Evolutionary conservation across 2,113 vertebrate species (phyloP).

Genomic region (Varanus salvator): DNA sequence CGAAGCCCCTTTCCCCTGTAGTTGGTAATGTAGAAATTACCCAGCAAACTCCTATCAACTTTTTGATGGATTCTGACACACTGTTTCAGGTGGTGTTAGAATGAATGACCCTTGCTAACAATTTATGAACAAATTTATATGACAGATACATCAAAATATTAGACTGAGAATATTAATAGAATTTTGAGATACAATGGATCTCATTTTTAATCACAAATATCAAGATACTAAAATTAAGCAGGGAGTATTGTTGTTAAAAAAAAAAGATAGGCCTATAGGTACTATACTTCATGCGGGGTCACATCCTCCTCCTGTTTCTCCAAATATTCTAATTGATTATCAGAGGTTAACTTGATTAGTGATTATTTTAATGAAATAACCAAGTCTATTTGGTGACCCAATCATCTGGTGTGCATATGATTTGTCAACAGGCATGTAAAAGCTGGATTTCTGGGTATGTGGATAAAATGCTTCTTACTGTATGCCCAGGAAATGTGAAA

Average conservation of each 20-base stretch:
- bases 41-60: neutral
- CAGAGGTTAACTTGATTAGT: neutral
- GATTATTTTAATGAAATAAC: neutral
- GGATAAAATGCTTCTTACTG: neutral
- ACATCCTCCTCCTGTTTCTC: neutral
- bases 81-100: neutral
- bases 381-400: neutral
- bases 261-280: neutral
- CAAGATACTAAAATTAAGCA: neutral
- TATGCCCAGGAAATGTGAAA: neutral
- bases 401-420: too few relatives aligned
- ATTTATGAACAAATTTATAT: neutral
- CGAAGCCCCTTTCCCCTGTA: neutral
- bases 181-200: neutral
- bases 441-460: neutral
- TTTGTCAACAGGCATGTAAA: neutral
- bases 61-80: neutral
- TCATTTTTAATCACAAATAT: neutral
- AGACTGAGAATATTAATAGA: neutral
- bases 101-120: neutral
- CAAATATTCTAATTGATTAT: neutral
- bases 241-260: neutral
- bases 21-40: neutral
- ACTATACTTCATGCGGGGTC: neutral
- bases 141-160: neutral